phyloP scores from a whole-genome alignment of 2,113 vertebrate genomes.

The Jacana jacana region DNA sequence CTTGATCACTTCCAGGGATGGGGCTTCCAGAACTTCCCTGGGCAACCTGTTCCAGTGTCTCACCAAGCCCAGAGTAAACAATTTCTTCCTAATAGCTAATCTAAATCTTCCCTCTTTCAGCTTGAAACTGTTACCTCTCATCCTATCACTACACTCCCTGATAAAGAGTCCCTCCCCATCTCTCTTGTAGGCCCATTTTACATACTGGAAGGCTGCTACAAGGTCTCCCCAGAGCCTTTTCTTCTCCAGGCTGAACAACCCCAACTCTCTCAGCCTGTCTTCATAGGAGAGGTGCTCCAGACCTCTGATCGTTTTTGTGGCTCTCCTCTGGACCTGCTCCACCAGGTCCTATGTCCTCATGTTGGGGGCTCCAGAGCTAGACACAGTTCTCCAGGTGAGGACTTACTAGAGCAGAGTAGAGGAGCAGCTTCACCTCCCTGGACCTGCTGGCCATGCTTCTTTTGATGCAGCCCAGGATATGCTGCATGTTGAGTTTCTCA shows the following conservation, averaged over 20 bases:
- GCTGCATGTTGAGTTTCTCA: background rate
- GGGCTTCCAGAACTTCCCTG: background rate
- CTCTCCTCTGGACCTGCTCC: background rate
- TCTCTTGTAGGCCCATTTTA: background rate
- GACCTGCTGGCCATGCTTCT: background rate
- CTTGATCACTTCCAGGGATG: background rate
- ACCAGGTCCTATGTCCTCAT: background rate
- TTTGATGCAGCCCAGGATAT: background rate
- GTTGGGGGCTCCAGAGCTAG: background rate
- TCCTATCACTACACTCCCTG: background rate
- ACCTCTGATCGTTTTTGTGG: background rate
- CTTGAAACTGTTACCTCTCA: background rate
- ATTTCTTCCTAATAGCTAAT: background rate
- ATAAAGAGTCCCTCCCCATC: background rate
- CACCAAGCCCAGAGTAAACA: background rate
- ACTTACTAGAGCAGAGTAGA: too few relatives aligned
- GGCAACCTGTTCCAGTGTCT: background rate
- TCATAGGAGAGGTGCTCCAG: background rate
- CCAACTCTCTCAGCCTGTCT: background rate
- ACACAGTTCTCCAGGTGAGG: background rate
- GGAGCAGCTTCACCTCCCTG: background rate
- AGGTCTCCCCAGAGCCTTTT: background rate
- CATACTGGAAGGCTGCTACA: background rate
- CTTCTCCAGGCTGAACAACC: background rate
- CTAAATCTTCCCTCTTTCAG: background rate